Percentiles rank a stretch among this genome's conserved stretches.
Conservation (phyloP, 2,888 invertebrate genomes). For the Acleris laterana region DNA sequence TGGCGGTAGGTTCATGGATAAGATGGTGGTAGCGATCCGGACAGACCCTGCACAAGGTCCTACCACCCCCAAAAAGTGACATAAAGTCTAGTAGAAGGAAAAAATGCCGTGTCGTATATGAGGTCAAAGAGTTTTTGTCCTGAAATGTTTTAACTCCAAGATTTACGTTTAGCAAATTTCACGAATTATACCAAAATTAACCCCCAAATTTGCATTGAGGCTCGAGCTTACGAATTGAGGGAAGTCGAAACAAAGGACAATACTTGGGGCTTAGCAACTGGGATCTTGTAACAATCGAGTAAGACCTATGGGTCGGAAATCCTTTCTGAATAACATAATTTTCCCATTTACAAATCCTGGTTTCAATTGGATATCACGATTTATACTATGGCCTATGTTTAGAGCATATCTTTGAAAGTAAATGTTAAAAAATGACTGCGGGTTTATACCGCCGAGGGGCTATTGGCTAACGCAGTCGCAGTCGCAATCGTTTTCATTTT, state of each 20-base stretch:
- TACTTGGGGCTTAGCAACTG: conserved; percentile 8
- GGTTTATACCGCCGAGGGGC: no score
- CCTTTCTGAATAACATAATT: conserved; percentile 5
- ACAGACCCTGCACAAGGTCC: no score
- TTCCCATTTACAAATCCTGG: conserved; percentile 2
- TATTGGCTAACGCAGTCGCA: no score
- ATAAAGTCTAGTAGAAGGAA: no score
- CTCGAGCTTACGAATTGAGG: conserved; percentile 25
- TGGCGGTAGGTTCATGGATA: no score
- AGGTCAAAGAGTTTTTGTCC: no score
- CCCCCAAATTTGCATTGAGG: conserved; percentile 30
- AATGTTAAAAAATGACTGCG: no score
- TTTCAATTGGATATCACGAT: not conserved
- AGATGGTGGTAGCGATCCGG: no score
- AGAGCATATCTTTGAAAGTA: no score
- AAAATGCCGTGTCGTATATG: no score
- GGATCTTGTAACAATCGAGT: conserved; percentile 23
- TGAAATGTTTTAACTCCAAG: not conserved
- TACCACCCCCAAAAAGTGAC: no score
- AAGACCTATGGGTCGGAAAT: conserved; percentile 19
- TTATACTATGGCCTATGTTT: not conserved
- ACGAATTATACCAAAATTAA: conserved; percentile 27
- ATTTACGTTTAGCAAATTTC: conserved; percentile 18
- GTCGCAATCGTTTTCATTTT: no score
- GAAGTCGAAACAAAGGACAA: conserved; percentile 18